Evolutionary conservation across 2,113 vertebrate genomes (phyloP).

Genomic region (Falcunculus frontatus): DNA sequence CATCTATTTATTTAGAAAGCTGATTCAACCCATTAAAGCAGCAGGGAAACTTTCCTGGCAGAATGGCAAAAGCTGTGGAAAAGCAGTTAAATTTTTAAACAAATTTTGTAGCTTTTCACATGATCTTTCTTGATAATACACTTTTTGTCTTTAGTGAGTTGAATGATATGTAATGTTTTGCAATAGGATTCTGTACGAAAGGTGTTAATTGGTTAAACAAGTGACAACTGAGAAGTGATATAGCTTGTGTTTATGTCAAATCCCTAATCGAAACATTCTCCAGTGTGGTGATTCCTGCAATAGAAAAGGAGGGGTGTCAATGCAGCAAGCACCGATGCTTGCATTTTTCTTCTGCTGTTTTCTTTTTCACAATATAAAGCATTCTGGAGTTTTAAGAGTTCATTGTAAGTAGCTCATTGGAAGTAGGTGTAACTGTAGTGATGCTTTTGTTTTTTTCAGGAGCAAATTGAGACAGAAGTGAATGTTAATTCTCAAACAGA

Average conservation of each 20-base stretch:
- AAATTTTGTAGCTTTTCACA: neutral
- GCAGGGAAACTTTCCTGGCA: neutral
- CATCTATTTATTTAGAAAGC: neutral
- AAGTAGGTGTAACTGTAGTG: neutral
- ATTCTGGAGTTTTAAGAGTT: neutral
- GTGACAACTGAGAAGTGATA: neutral
- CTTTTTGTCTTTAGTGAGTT: neutral
- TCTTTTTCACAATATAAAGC: neutral
- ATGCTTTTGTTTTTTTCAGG: constrained; percentile 45
- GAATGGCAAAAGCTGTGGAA: neutral
- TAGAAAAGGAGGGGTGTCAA: neutral
- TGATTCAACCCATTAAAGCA: neutral
- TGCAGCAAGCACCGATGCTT: rapidly evolving
- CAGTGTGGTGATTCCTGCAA: neutral
- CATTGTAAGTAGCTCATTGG: neutral
- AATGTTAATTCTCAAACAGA: constrained; percentile 71
- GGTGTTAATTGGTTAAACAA: neutral
- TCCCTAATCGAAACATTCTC: neutral
- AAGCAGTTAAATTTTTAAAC: neutral
- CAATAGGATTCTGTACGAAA: neutral
- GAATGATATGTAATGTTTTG: neutral
- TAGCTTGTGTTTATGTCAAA: neutral
- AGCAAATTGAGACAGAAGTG: constrained; percentile 71
- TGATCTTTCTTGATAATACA: neutral
- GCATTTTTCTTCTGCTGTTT: neutral